Conservation (phyloP, 2,113 vertebrate species). For the Daubentonia madagascariensis region DNA sequence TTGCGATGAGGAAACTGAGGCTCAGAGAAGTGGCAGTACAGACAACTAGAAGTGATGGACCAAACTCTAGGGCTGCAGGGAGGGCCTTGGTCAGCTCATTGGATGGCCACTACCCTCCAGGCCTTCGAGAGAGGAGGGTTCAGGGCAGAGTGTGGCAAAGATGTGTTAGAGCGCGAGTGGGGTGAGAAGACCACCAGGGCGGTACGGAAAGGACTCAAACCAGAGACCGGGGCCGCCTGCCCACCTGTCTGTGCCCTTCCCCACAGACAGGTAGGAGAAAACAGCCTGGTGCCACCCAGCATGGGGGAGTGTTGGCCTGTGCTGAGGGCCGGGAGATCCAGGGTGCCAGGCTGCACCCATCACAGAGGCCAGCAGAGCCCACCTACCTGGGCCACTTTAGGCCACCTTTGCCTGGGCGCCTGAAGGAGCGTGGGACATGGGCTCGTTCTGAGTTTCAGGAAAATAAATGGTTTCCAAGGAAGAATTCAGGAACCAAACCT, state of each 20-base stretch:
- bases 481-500: not conserved
- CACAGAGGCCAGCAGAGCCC: not conserved
- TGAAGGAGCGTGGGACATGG: not conserved
- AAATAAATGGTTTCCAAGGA: not conserved
- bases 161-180: fast-evolving
- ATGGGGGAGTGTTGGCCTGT: fast-evolving
- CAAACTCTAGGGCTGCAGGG: not conserved
- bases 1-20: not conserved
- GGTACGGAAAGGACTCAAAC: not conserved
- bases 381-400: not conserved
- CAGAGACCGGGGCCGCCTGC: too few relatives aligned
- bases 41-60: not conserved
- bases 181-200: not conserved
- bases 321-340: not conserved
- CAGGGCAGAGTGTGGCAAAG: not conserved
- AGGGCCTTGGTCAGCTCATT: fast-evolving
- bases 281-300: not conserved
- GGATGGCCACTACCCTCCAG: not conserved
- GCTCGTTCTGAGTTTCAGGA: not conserved
- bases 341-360: not conserved
- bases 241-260: not conserved
- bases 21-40: not conserved
- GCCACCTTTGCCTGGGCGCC: not conserved
- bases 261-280: not conserved
- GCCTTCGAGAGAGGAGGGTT: not conserved